Evolutionary conservation across 2,113 vertebrate species (phyloP), one percentile per base, ranked within the genome.

Genomic region (Psephotus haematonotus): DNA sequence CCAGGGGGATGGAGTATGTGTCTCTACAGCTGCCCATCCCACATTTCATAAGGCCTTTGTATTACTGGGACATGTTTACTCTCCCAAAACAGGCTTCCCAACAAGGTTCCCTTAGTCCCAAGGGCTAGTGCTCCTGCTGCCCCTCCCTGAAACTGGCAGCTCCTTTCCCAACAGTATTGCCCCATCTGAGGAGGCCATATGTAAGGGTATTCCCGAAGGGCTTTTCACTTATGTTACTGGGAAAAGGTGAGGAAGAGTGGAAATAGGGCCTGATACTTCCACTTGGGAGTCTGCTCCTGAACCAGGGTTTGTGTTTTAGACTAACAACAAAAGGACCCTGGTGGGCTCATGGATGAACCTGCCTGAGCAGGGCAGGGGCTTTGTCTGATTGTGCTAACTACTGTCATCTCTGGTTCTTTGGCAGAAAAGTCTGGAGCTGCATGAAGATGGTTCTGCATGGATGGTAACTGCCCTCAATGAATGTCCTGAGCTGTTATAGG

Each of bases 1-100:
- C 74, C 37, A 23, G 17, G 52, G 82, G 52, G n/a, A 33, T 82
- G 59, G 7, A 39, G 25, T 37, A 6, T 68, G 16, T 53, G 43
- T 35, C 10, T 75, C 50, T 59, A 12, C 68, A 89, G 55, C 70
- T 0, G 7, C 88, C 92, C 89, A 72, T 37, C 92, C 91, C 91
- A 90, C 50, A 59, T 96, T 96, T 87, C 96, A 82, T 57, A 91
- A 96, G 64, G 65, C 74, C 41, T 86, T 72, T 86, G 43, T 94
- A 27, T 82, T 92, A 41, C 0, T 96, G 91, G 67, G 46, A 94
- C 33, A 37, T 60, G 57, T 52, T 72, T 88, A 69, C 72, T 47
- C 47, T 65, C 55, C 59, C 24, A 47, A 78, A 20, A 70, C 53
- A 84, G 33, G 31, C 83, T 88, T 86, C 88, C 76, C 43, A 47